Conservation (phyloP, 2,888 invertebrate species). For the Amiota mariae region DNA sequence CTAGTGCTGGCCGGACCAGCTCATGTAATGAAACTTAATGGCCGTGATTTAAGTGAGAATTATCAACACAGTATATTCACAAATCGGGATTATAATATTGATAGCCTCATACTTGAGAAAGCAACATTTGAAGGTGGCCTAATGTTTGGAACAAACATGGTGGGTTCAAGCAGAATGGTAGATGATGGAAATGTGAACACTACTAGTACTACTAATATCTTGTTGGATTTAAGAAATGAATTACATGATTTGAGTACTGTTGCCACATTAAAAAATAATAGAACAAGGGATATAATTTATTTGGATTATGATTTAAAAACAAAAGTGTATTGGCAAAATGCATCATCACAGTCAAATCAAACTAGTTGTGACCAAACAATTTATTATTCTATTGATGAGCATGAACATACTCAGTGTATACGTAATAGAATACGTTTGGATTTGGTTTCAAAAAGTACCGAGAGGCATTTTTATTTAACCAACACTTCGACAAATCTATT, state of each 20-base stretch:
- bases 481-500: slow-evolving; percentile 49
- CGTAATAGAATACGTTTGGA: slow-evolving; percentile 39
- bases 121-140: slow-evolving; percentile 61
- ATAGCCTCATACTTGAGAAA: slow-evolving; percentile 57
- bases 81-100: slow-evolving; percentile 60
- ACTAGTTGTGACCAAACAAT: slow-evolving; percentile 41
- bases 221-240: slow-evolving; percentile 33
- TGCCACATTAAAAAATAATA: slow-evolving; percentile 4
- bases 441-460: slow-evolving; percentile 45
- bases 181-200: neutral
- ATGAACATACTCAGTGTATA: slow-evolving; percentile 46
- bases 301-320: slow-evolving; percentile 56
- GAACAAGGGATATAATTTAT: slow-evolving; percentile 52
- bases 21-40: slow-evolving; percentile 60
- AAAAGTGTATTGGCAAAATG: slow-evolving; percentile 48
- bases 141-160: slow-evolving; percentile 25
- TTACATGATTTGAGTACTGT: slow-evolving; percentile 3
- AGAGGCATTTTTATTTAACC: slow-evolving; percentile 51
- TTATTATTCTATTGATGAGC: slow-evolving; percentile 34
- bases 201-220: slow-evolving; percentile 21
- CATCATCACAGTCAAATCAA: slow-evolving; percentile 29
- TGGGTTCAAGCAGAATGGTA: neutral
- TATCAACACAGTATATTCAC: slow-evolving; percentile 61
- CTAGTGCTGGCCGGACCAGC: slow-evolving; percentile 61
- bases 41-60: slow-evolving; percentile 57